Base-by-base conservation (phyloP, 1,140 invertebrate species). In the Cyclargus thomasi region DNA sequence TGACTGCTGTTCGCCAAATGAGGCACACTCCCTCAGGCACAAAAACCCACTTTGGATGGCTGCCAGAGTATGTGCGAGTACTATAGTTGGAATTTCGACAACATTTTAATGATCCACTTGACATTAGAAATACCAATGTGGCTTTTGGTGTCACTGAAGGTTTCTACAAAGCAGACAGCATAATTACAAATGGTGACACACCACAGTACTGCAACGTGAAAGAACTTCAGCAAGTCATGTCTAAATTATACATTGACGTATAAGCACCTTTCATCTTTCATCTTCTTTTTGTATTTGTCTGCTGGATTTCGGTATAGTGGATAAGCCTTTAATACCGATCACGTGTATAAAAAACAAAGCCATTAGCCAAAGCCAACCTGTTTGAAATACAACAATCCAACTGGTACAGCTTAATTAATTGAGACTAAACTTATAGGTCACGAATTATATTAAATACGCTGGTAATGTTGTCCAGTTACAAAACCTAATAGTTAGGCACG, bases 1-100 rank as follows among this genome's bases (percentile, higher is more conserved):
- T 47, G 39, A 47, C 85, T 80, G 82, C 82, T 81, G 72, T 73
- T 80, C 78, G 82, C 83, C 84, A 86, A 87, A 86, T 85, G 81
- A 85, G 81, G 79, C 76, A 77, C 77, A 75, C 75, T 79, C 77
- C 77, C 80, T 83, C 78, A 81, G 81, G 79, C 81, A 84, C 81
- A 74, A 71, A 72, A 77, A 74, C 69, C 73, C 65, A 74, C 74
- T 72, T 74, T 81, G 76, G 82, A 74, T 65, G 65, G 62, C 77
- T 72, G 76, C 78, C 74, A 81, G 76, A 70, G 64, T 65, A 73
- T 65, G 22, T 70, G 16, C 55, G 35, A 59, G 57, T 36, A n/a
- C n/a, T 70, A 70, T 64, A 36, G 69, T 65, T 73, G 70, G 55
- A 59, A 59, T 59, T 59, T 20, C 18, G 18, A 18, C 55, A 18